phyloP scores from a whole-genome alignment of 2,888 invertebrate genomes.

The Stramonita haemastoma region DNA sequence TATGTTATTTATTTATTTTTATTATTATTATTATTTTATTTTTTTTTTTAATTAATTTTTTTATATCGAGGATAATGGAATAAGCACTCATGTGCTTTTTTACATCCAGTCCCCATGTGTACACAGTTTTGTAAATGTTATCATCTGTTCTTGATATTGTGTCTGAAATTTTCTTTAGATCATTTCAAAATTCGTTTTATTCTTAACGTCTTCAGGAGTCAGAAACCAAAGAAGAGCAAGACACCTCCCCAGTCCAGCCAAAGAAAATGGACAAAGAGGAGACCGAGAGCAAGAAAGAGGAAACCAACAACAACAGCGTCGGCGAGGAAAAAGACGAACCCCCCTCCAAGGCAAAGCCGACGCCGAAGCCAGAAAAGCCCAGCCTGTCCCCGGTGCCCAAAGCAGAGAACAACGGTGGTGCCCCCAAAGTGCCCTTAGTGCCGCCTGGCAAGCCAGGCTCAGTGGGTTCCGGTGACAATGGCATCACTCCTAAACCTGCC shows the following conservation, averaged over 20 bases:
- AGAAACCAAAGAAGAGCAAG: constrained; percentile 27
- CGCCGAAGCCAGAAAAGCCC: not conserved
- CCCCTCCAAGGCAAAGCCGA: constrained; percentile 13
- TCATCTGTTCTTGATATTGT: too few relatives aligned
- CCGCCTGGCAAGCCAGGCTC: not conserved
- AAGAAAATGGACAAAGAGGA: constrained; percentile 37
- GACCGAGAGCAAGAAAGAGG: constrained; percentile 43
- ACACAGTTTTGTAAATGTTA: too few relatives aligned
- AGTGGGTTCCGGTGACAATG: not conserved
- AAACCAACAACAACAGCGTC: constrained; percentile 37
- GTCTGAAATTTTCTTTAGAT: too few relatives aligned
- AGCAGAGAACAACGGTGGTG: not conserved
- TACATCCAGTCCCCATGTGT: too few relatives aligned
- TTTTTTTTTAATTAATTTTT: too few relatives aligned
- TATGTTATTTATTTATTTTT: too few relatives aligned
- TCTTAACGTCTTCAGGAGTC: not conserved
- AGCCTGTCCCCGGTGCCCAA: not conserved
- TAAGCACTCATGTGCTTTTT: too few relatives aligned
- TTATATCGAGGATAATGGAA: too few relatives aligned
- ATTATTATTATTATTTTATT: too few relatives aligned
- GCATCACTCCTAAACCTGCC: constrained; percentile 14
- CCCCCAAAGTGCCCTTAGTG: constrained; percentile 17
- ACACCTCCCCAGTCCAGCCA: not conserved
- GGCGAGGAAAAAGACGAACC: constrained; percentile 36
- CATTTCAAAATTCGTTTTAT: too few relatives aligned